phyloP scores from a whole-genome alignment of 1,140 invertebrate genomes.

The Zaprionus capensis region DNA sequence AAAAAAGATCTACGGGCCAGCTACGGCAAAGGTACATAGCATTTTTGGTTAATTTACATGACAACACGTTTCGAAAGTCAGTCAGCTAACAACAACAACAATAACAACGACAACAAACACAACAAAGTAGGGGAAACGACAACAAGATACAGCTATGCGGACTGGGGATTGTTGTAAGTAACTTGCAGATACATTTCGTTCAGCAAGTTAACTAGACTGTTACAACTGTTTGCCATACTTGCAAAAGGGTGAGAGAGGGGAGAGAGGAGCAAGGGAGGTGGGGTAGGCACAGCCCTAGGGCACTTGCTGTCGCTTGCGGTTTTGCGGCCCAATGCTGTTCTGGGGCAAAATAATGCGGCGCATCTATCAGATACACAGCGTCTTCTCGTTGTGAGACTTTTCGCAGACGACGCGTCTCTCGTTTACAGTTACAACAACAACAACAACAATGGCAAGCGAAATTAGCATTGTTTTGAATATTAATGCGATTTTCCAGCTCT shows the following conservation, averaged over 20 bases:
- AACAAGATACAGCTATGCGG: constrained; percentile 42
- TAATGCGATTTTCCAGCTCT: constrained; percentile 52
- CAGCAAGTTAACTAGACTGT: constrained; percentile 77
- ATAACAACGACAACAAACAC: constrained; percentile 12
- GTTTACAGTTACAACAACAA: constrained; percentile 56
- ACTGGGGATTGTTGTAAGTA: constrained; percentile 53
- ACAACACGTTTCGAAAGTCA: constrained; percentile 82
- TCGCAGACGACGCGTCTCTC: constrained; percentile 43
- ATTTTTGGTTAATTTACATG: constrained; percentile 78
- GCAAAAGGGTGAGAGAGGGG: background rate
- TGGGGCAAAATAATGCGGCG: constrained; percentile 67
- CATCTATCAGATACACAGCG: constrained; percentile 46
- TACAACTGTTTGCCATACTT: constrained; percentile 65
- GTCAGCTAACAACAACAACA: constrained; percentile 44
- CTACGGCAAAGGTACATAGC: constrained; percentile 59
- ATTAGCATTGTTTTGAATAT: constrained; percentile 81
- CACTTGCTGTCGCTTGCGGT: constrained; percentile 56
- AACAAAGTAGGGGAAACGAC: constrained; percentile 18
- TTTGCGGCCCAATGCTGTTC: constrained; percentile 58
- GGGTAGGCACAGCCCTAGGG: constrained; percentile 35
- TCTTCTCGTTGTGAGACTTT: constrained; percentile 45
- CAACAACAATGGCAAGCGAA: constrained; percentile 43
- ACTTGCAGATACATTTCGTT: constrained; percentile 69
- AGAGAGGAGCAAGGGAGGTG: background rate
- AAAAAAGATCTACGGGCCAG: constrained; percentile 14